A percentile compares a stretch with the other conserved stretches of the same genome.
Evolutionary conservation across 2,113 vertebrate species (phyloP).

Genomic region (Rhynchomys soricoides): DNA sequence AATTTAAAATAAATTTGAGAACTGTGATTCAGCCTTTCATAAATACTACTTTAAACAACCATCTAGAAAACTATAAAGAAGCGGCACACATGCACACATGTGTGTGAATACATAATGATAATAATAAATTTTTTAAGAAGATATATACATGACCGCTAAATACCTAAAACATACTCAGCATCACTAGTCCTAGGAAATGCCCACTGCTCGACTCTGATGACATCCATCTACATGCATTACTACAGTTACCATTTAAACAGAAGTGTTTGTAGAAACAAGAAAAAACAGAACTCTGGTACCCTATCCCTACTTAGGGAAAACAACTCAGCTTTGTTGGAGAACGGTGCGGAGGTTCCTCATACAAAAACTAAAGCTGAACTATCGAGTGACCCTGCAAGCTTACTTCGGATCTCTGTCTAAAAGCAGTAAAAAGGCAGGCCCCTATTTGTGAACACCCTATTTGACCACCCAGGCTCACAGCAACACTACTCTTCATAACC

Average conservation of each 20-base stretch:
- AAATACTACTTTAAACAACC: background rate
- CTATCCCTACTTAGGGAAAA: background rate
- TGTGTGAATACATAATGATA: background rate
- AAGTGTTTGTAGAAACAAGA: background rate
- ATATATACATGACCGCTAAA: background rate
- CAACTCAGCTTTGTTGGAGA: background rate
- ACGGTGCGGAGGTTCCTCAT: background rate
- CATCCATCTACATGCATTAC: background rate
- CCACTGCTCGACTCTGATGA: background rate
- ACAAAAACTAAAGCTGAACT: background rate
- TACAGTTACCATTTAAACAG: background rate
- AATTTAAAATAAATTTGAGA: constrained; percentile 26
- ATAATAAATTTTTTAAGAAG: background rate
- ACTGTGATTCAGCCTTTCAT: background rate
- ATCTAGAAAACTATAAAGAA: background rate
- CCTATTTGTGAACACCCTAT: background rate
- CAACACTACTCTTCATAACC: background rate
- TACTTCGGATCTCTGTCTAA: background rate
- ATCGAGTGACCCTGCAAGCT: too few relatives aligned
- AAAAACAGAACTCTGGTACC: background rate
- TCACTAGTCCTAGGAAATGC: background rate
- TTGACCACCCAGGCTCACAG: background rate
- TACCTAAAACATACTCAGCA: background rate
- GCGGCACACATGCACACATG: too few relatives aligned
- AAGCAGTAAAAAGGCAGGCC: background rate